phyloP scores from a whole-genome alignment of 1,140 invertebrate genomes.

The Anastrepha obliqua region DNA sequence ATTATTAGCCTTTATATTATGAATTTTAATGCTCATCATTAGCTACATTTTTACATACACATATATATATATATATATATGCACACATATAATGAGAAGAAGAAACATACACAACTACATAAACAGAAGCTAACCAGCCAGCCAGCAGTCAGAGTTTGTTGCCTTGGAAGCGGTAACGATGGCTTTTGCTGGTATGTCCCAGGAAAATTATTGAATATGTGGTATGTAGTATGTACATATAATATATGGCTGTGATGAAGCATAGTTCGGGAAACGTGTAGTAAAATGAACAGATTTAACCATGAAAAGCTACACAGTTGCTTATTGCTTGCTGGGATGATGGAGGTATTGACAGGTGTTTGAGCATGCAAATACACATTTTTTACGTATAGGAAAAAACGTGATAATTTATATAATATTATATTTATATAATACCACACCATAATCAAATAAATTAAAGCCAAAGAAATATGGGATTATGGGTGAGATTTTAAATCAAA shows the following conservation, averaged over 20 bases:
- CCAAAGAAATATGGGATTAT: no score
- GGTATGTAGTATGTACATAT: neutral
- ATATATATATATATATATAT: neutral
- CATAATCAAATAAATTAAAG: no score
- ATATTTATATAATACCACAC: no score
- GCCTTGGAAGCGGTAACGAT: neutral
- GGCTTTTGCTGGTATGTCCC: neutral
- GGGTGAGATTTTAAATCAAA: no score
- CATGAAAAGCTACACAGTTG: neutral
- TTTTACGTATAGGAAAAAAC: neutral
- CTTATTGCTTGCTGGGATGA: neutral
- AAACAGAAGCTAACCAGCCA: neutral
- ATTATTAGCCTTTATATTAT: conserved; percentile 36
- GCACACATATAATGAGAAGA: neutral
- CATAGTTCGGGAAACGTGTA: neutral
- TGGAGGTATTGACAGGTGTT: neutral
- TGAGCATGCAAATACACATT: neutral
- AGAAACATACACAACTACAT: neutral
- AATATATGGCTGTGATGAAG: neutral
- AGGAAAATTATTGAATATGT: no score
- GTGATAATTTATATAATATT: neutral
- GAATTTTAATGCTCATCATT: conserved; percentile 47
- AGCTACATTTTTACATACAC: neutral
- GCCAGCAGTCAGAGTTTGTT: neutral
- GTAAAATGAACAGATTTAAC: neutral